phyloP scores from a whole-genome alignment of 1,140 invertebrate species.

The Drosophila ananassae region DNA sequence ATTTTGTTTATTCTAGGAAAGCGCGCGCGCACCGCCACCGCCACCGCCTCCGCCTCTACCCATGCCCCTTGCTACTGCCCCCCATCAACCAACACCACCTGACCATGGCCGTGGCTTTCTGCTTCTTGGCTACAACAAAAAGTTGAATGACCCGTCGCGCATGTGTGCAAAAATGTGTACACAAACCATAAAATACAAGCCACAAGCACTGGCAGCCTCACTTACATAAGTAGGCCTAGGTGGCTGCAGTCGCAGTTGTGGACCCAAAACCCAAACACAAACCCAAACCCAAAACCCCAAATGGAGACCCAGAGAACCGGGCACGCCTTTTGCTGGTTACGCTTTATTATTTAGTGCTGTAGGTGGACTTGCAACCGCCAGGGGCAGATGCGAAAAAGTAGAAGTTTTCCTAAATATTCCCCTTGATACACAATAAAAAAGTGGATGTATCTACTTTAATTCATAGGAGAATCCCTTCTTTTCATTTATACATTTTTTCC shows the following conservation, averaged over 20 bases:
- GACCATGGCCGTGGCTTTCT: slow-evolving; percentile 65
- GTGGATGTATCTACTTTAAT: too few species aligned
- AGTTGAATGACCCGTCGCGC: slow-evolving; percentile 80
- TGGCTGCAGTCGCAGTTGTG: slow-evolving; percentile 17
- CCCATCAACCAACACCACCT: slow-evolving; percentile 25
- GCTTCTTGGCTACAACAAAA: slow-evolving; percentile 39
- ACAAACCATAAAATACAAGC: slow-evolving; percentile 82
- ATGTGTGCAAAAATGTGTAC: slow-evolving; percentile 83
- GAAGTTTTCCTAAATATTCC: slow-evolving; percentile 75
- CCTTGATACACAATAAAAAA: slow-evolving; percentile 13
- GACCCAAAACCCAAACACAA: background rate
- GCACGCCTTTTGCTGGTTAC: slow-evolving; percentile 81
- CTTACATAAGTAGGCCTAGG: slow-evolving; percentile 79
- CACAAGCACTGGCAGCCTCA: slow-evolving; percentile 68
- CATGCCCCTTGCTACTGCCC: slow-evolving; percentile 2
- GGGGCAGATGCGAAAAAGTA: slow-evolving; percentile 63
- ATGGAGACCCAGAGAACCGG: slow-evolving; percentile 31
- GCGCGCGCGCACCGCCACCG: slow-evolving; percentile 65
- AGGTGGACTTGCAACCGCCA: slow-evolving; percentile 54
- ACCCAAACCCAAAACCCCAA: slow-evolving; percentile 14
- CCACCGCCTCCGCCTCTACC: slow-evolving; percentile 22
- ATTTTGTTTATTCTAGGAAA: slow-evolving; percentile 82
- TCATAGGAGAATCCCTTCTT: background rate
- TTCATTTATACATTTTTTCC: background rate
- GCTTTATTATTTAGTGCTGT: slow-evolving; percentile 80